Evolutionary conservation across 1,140 invertebrate genomes (phyloP).

Genomic region (Sinonovacula constricta): DNA sequence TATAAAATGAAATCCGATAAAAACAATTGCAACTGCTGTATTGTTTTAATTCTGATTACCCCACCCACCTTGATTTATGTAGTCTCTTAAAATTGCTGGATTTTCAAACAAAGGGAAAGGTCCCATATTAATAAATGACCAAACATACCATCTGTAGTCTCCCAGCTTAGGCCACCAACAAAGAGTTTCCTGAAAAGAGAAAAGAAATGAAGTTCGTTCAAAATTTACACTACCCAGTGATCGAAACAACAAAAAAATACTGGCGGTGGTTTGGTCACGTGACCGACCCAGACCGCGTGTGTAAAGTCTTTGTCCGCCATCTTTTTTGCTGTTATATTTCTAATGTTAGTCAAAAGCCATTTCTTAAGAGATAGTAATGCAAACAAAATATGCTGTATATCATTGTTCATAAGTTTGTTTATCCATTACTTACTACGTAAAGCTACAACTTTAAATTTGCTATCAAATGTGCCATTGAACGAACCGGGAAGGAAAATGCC

Average conservation of each 20-base stretch:
- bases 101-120: no score
- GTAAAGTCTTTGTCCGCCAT: not conserved
- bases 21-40: no score
- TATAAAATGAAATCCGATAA: no score
- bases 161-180: slow-evolving; percentile 97
- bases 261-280: not conserved
- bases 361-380: no score
- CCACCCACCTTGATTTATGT: no score
- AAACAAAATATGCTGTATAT: no score
- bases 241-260: not conserved
- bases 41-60: no score
- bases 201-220: slow-evolving; percentile 28
- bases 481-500: slow-evolving; percentile 2
- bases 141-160: slow-evolving; percentile 88
- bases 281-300: not conserved
- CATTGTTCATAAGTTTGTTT: not conserved
- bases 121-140: no score
- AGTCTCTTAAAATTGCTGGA: no score
- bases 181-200: slow-evolving; percentile 90
- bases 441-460: not conserved
- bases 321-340: not conserved
- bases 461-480: not conserved
- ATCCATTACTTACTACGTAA: not conserved
- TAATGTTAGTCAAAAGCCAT: not conserved
- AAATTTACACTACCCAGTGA: not conserved